Percentiles rank a stretch among this genome's conserved stretches.
These are phyloP conservation scores for Sebastolobus alascanus DNA, from an alignment of 2,797 vertebrate species.

Conservation along the genomic window DNA sequence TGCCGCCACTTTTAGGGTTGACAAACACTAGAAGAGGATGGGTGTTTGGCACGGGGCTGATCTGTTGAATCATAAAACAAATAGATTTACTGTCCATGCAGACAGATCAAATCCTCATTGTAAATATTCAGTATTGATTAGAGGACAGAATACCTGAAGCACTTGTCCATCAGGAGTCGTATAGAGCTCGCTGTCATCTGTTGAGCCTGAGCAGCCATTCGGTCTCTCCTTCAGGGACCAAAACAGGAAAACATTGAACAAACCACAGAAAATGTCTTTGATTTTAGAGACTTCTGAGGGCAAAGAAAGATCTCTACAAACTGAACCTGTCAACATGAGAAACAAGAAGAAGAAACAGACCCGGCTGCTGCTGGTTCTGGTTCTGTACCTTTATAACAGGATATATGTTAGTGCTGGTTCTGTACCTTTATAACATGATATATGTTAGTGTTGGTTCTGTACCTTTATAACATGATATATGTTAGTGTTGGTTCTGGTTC, in stretches of 20 bases:
- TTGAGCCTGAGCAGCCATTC: conserved; percentile 73
- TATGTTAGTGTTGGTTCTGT: conserved; percentile 37
- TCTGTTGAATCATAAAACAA: conserved; percentile 78
- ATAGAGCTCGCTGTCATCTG: conserved; percentile 85
- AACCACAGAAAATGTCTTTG: background rate
- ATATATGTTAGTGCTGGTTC: too few species aligned
- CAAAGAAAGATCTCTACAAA: conserved; percentile 11
- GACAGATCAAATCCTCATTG: background rate
- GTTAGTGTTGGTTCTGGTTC: too few species aligned
- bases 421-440: too few species aligned
- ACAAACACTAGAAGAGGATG: conserved; percentile 96
- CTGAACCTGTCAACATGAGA: too few species aligned
- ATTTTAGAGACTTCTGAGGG: background rate
- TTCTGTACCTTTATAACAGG: too few species aligned
- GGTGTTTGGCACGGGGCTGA: conserved; percentile 88
- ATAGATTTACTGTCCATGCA: background rate
- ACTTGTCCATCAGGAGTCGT: conserved; percentile 91
- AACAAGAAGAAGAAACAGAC: conserved; percentile 25
- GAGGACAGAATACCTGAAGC: conserved; percentile 84
- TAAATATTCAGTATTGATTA: background rate
- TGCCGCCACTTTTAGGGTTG: conserved; percentile 96
- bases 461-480: conserved; percentile 80
- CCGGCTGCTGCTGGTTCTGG: too few species aligned
- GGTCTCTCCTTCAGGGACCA: conserved; percentile 83
- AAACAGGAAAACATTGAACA: conserved; percentile 18